Evolutionary conservation across 2,888 invertebrate genomes (phyloP).

Genomic region (Pristionchus arcanus): DNA sequence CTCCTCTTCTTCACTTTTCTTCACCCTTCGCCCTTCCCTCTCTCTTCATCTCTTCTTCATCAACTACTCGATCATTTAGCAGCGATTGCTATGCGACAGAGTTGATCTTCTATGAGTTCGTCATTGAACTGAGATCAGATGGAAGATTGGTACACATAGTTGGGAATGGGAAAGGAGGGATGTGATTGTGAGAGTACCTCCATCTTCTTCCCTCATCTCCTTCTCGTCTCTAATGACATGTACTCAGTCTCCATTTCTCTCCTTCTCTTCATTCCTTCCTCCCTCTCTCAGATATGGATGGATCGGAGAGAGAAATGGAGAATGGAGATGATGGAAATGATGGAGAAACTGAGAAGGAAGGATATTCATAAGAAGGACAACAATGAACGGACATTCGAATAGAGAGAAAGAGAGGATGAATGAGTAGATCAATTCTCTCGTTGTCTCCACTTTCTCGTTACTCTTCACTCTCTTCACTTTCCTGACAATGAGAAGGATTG

Average conservation of each 20-base stretch:
- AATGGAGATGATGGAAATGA: constrained; percentile 24
- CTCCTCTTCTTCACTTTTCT: background rate
- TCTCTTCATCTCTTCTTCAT: background rate
- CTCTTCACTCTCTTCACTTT: background rate
- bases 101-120: background rate
- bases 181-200: background rate
- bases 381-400: background rate
- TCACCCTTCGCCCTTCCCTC: background rate
- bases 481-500: background rate
- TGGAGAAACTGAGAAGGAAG: background rate
- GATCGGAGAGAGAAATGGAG: background rate
- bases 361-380: background rate
- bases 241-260: constrained; percentile 30
- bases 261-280: constrained; percentile 17
- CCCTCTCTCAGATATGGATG: constrained; percentile 34
- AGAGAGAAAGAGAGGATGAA: background rate
- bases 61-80: background rate
- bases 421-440: background rate
- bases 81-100: background rate
- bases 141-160: background rate
- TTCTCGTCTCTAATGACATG: constrained; percentile 19
- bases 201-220: constrained; percentile 1
- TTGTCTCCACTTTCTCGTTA: background rate
- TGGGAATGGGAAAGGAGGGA: background rate
- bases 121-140: background rate